A percentile compares a stretch with the other conserved stretches of the same genome.
Conservation (phyloP, 2,113 vertebrate species). For the Myodes glareolus region DNA sequence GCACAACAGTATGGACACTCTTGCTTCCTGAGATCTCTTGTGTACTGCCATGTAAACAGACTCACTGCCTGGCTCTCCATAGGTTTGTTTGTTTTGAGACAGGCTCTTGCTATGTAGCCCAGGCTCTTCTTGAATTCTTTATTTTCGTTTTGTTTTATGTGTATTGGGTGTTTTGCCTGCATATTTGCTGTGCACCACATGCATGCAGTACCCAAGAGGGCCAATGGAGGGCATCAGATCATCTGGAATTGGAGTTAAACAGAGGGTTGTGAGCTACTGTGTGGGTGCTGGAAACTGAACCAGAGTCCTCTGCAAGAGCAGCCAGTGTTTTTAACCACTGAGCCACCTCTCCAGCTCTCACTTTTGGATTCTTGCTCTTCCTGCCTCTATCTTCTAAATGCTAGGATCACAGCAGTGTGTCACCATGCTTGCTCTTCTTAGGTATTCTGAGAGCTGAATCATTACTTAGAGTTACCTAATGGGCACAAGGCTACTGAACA, state of each 20-base stretch:
- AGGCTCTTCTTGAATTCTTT: neutral
- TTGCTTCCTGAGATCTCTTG: neutral
- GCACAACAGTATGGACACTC: neutral
- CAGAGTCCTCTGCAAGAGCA: neutral
- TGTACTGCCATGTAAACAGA: neutral
- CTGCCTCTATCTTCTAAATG: neutral
- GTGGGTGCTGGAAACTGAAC: neutral
- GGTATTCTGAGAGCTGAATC: neutral
- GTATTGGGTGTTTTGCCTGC: neutral
- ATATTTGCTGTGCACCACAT: neutral
- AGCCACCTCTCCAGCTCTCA: neutral
- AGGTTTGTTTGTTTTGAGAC: neutral
- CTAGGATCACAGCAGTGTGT: neutral
- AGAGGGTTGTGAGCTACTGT: neutral
- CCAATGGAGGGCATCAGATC: neutral
- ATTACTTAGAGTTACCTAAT: neutral
- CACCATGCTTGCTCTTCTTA: neutral
- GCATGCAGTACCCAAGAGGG: neutral
- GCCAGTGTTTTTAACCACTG: neutral
- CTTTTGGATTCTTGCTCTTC: neutral
- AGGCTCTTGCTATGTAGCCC: neutral
- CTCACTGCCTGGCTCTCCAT: neutral
- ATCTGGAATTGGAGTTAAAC: neutral
- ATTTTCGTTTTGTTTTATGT: neutral
- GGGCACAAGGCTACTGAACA: conserved; percentile 66